phyloP scores from a whole-genome alignment of 2,888 invertebrate genomes.

The Cheilosia soror region DNA sequence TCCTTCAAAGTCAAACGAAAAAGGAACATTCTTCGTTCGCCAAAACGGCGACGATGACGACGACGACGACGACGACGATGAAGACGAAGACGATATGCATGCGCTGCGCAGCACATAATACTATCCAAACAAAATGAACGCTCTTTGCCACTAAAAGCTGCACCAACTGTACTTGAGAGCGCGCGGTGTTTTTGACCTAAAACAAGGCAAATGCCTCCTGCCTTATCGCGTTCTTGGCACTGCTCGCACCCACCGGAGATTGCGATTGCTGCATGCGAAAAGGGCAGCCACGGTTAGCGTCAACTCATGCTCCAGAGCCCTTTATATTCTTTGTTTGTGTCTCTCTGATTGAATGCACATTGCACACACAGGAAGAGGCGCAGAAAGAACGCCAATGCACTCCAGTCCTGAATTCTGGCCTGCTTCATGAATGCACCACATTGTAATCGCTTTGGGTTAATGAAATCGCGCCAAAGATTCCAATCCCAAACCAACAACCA shows the following conservation, averaged over 20 bases:
- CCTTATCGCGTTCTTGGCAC: constrained; percentile 5
- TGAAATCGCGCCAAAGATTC: constrained; percentile 66
- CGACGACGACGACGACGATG: background rate
- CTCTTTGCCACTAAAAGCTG: constrained; percentile 32
- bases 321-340: constrained; percentile 24
- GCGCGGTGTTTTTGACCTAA: constrained; percentile 61
- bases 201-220: constrained; percentile 44
- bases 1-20: background rate
- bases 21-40: constrained; percentile 3
- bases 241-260: constrained; percentile 60
- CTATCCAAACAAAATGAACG: constrained; percentile 2
- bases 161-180: constrained; percentile 62
- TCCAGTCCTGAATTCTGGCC: background rate
- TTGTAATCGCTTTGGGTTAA: constrained; percentile 67
- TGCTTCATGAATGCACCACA: constrained; percentile 52
- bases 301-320: constrained; percentile 35
- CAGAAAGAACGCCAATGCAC: constrained; percentile 1
- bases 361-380: constrained; percentile 25
- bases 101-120: constrained; percentile 2
- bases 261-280: constrained; percentile 22
- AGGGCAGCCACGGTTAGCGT: background rate
- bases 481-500: background rate
- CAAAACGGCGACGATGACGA: constrained; percentile 8
- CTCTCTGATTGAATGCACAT: constrained; percentile 41
- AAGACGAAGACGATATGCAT: constrained; percentile 6